These are phyloP conservation scores for Parelbella ahira DNA, from an alignment of 2,888 invertebrate species.

Conservation along the genomic window DNA sequence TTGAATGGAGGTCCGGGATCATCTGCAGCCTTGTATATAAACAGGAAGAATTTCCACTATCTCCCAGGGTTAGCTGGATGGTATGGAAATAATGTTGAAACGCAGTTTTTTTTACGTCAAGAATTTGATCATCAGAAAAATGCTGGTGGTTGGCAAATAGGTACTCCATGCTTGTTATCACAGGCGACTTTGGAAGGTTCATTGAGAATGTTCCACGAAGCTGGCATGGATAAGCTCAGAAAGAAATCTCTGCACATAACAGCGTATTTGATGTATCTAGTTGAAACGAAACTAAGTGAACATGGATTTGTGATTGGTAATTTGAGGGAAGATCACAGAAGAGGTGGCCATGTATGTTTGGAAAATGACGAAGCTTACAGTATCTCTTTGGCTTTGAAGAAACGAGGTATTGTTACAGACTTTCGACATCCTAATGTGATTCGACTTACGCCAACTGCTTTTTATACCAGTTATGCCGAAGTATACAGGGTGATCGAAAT, in stretches of 20 bases:
- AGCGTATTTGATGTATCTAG: constrained; percentile 57
- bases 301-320: constrained; percentile 59
- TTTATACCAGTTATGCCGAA: constrained; percentile 60
- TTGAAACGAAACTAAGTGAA: constrained; percentile 46
- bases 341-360: constrained; percentile 63
- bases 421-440: constrained; percentile 62
- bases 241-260: constrained; percentile 63
- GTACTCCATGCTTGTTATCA: constrained; percentile 53
- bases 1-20: constrained; percentile 66
- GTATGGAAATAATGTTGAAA: constrained; percentile 57
- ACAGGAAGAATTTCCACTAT: constrained; percentile 53
- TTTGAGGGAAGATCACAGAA: constrained; percentile 44
- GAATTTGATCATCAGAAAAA: constrained; percentile 60
- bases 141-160: constrained; percentile 63
- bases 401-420: constrained; percentile 52
- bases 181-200: constrained; percentile 63
- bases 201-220: constrained; percentile 52
- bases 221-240: constrained; percentile 54
- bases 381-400: constrained; percentile 54
- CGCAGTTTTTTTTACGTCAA: constrained; percentile 54
- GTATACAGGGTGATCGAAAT: constrained; percentile 55
- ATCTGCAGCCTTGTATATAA: constrained; percentile 54
- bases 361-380: constrained; percentile 60
- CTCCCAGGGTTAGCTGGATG: constrained; percentile 61
- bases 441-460: constrained; percentile 53